These are phyloP conservation scores for Dipodomys stephensi DNA, from an alignment of 2,113 vertebrate species.

Conservation along the genomic window DNA sequence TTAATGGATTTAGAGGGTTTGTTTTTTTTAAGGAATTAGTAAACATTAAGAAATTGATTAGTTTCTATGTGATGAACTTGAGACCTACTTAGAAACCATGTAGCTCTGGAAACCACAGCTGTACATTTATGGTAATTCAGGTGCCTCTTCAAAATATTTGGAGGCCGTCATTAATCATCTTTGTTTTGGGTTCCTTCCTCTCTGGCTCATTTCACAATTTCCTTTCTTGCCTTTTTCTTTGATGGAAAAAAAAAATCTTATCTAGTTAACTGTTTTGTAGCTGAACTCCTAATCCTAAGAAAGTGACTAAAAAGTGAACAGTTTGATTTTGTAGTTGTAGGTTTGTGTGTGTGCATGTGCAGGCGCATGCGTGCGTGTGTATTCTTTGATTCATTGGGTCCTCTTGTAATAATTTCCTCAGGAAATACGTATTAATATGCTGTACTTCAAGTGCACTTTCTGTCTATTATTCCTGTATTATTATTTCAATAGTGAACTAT, in stretches of 20 bases:
- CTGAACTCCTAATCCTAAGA: conserved; percentile 40
- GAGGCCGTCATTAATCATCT: conserved; percentile 44
- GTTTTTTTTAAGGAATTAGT: conserved; percentile 25
- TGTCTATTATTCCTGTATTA: too few relatives aligned
- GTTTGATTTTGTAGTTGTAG: not conserved
- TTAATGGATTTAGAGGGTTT: conserved; percentile 52
- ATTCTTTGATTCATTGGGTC: too few relatives aligned
- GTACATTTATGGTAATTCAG: not conserved
- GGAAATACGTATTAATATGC: too few relatives aligned
- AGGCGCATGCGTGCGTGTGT: too few relatives aligned
- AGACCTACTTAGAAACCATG: conserved; percentile 21
- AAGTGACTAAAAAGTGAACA: conserved; percentile 43
- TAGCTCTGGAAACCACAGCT: conserved; percentile 36
- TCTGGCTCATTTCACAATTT: conserved; percentile 57
- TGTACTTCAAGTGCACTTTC: too few relatives aligned
- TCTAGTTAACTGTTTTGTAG: conserved; percentile 46
- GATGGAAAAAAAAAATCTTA: conserved; percentile 45
- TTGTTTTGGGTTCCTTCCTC: conserved; percentile 54
- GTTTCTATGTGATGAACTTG: not conserved
- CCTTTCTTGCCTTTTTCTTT: conserved; percentile 48
- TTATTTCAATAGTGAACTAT: too few relatives aligned
- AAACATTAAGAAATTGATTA: conserved; percentile 42
- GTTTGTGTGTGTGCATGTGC: too few relatives aligned
- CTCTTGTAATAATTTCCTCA: too few relatives aligned
- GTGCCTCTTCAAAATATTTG: conserved; percentile 24